Conservation (phyloP, 2,888 invertebrate species). For the Cremastinae sp. region DNA sequence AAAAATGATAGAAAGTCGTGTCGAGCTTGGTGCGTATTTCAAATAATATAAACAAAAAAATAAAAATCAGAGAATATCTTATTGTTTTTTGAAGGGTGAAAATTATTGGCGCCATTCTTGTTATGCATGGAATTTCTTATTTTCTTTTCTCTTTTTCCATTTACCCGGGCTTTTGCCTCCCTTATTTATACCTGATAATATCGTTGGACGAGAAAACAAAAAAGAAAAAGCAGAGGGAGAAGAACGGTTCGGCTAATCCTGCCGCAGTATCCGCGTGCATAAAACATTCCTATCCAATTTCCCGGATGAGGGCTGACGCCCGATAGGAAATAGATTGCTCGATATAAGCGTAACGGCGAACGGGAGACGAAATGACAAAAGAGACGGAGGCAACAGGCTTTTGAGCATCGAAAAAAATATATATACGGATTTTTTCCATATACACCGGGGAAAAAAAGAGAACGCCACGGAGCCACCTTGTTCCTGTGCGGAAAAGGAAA, state of each 20-base stretch:
- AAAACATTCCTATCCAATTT: slow-evolving; percentile 70
- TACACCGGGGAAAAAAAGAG: neutral
- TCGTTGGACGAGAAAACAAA: neutral
- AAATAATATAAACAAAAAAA: neutral
- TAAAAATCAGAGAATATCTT: neutral
- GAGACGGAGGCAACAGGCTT: neutral
- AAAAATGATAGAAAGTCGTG: neutral
- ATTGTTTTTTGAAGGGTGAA: neutral
- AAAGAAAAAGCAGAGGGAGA: slow-evolving; percentile 7
- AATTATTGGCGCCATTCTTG: neutral
- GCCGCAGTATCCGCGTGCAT: slow-evolving; percentile 56
- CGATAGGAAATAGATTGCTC: slow-evolving; percentile 68
- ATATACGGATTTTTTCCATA: slow-evolving; percentile 3
- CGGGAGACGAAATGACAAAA: slow-evolving; percentile 29
- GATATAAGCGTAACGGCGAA: slow-evolving; percentile 58
- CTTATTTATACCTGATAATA: neutral
- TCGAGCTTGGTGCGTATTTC: neutral
- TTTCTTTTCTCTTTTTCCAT: slow-evolving; percentile 5
- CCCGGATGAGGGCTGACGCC: slow-evolving; percentile 65
- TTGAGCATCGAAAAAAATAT: neutral
- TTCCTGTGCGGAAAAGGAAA: neutral
- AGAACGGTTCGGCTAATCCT: slow-evolving; percentile 54
- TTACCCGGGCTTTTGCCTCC: slow-evolving; percentile 9
- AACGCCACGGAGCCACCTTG: neutral
- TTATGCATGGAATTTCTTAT: no score